Conservation (phyloP, 2,888 invertebrate genomes). For the Noctua janthina region DNA sequence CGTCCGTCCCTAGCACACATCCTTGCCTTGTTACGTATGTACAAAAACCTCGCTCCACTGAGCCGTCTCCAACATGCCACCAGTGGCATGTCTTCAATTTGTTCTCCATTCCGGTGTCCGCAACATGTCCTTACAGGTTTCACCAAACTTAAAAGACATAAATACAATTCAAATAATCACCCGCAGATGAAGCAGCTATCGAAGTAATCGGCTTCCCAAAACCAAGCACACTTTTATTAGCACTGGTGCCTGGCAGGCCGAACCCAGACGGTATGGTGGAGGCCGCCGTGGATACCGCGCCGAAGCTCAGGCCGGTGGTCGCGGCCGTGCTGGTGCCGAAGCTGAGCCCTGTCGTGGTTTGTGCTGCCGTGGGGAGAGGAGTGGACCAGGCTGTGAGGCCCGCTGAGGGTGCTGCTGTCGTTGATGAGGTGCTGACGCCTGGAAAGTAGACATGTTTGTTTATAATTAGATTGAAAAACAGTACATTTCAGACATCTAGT, state of each 20-base stretch:
- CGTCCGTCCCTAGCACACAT: no score
- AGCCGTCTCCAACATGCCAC: no score
- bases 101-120: no score
- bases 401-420: slow-evolving; percentile 19
- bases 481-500: no score
- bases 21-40: no score
- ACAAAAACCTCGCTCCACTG: no score
- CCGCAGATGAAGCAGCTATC: slow-evolving; percentile 56
- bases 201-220: slow-evolving; percentile 58
- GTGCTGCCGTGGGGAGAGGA: slow-evolving; percentile 22
- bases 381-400: slow-evolving; percentile 42
- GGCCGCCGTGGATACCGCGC: slow-evolving; percentile 31
- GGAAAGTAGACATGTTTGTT: fast-evolving
- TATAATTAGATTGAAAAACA: neutral
- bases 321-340: slow-evolving; percentile 70
- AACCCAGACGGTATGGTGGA: slow-evolving; percentile 34
- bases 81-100: neutral
- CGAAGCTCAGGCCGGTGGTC: slow-evolving; percentile 38
- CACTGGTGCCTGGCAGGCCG: slow-evolving; percentile 25
- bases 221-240: slow-evolving; percentile 58
- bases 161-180: neutral
- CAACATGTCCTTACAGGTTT: no score
- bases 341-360: slow-evolving; percentile 57
- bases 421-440: slow-evolving; percentile 30
- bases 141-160: neutral